Base-by-base conservation (phyloP, 2,113 vertebrate species). In the Hirundichthys speculiger region DNA sequence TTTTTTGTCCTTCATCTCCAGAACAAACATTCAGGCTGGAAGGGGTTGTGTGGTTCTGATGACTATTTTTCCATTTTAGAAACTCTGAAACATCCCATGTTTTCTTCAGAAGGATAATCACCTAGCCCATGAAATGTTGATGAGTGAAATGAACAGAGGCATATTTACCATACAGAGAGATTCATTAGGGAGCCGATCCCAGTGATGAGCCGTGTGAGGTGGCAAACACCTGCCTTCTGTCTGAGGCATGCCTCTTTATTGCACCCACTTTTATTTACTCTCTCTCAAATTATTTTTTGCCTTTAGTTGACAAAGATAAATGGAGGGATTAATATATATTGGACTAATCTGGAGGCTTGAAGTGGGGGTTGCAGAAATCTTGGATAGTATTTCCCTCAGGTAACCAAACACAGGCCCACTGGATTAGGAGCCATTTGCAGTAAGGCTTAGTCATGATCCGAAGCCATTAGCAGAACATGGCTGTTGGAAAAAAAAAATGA, bases 311-410 rank as follows among this genome's bases (percentile, higher is more conserved):
- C 96, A 96, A 95, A 97, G 96, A 96, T 98, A 97, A 98, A 97
- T 95, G 95, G 90, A 86, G 92, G 94, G 96, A 99, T 99, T 98
- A 99, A 97, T 97, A 96, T 94, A 96, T 96, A 98, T 98, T 96
- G 95, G 93, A 95, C 93, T 92, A 96, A 93, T 94, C 93, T 94
- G 84, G 49, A 89, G 92, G 88, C 91, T 90, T 90, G 90, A 89
- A 88, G 92, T 86, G 64, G 85, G 92, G 90, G 86, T 80, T 60
- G 82, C 81, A 80, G 86, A 80, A 80, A 88, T 91, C 90, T 89
- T 92, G 93, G 94, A 93, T 94, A 93, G 95, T 95, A 99, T 99
- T 98, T 98, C 96, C 96, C 96, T 89, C 94, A 97, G 96, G 96
- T 95, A 96, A 95, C 94, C 62, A 84, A 93, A 92, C 88, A 82